Evolutionary conservation across 2,797 vertebrate genomes (phyloP).

Genomic region (Gallirallus australis): DNA sequence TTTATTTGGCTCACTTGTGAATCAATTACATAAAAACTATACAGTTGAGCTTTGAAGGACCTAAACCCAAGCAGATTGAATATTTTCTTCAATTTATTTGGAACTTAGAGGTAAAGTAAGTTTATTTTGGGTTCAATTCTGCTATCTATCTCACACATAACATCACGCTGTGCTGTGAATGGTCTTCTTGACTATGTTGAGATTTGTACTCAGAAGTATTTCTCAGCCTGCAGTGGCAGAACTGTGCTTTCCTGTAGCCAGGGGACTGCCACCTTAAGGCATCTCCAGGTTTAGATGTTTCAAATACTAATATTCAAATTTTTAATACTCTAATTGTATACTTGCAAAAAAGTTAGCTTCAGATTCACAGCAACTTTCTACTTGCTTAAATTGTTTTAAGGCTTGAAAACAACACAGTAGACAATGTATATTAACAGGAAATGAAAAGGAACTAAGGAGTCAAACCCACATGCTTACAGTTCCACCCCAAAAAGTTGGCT

Average conservation of each 20-base stretch:
- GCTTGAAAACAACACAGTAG: background rate
- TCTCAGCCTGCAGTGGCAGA: background rate
- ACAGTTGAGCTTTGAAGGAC: background rate
- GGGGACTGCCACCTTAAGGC: fast-evolving
- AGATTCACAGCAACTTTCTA: background rate
- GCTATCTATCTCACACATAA: background rate
- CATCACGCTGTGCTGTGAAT: background rate
- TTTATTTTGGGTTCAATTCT: background rate
- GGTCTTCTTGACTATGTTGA: background rate
- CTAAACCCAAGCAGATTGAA: background rate
- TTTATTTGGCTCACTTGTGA: background rate
- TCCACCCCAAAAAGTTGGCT: background rate
- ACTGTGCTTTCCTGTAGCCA: background rate
- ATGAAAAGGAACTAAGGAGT: background rate
- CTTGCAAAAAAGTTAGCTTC: background rate
- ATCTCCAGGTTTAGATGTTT: background rate
- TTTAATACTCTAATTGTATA: background rate
- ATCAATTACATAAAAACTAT: background rate
- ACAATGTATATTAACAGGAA: background rate
- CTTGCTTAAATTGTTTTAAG: background rate
- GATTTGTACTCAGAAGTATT: background rate
- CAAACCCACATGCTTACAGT: background rate
- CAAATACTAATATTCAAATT: background rate
- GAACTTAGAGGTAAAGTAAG: background rate
- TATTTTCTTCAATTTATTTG: background rate